Evolutionary conservation across 2,797 vertebrate species (phyloP).

Genomic region (Sitta carolinensis): DNA sequence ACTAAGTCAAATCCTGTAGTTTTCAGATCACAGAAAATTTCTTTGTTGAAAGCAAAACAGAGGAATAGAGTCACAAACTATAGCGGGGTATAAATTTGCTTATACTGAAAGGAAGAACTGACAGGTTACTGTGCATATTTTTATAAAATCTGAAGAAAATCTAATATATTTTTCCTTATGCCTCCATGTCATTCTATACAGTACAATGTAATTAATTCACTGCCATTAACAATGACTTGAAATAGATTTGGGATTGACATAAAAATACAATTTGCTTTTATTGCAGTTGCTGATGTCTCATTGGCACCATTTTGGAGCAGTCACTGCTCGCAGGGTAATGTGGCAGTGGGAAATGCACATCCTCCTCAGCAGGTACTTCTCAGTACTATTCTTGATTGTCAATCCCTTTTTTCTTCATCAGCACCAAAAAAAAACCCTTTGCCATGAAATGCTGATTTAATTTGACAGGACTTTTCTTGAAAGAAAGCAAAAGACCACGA

Average conservation of each 20-base stretch:
- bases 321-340: fast-evolving
- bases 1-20: not conserved
- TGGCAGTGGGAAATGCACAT: not conserved
- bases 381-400: not conserved
- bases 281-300: not conserved
- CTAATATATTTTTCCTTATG: not conserved
- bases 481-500: not conserved
- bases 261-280: not conserved
- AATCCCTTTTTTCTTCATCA: not conserved
- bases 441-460: not conserved
- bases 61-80: not conserved
- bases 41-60: not conserved
- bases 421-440: not conserved
- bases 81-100: fast-evolving
- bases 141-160: not conserved
- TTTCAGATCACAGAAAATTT: not conserved
- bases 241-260: not conserved
- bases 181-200: not conserved
- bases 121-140: not conserved
- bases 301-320: not conserved
- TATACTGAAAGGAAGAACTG: not conserved
- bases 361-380: not conserved
- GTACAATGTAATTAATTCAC: not conserved
- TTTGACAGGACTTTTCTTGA: not conserved
- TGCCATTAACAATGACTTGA: not conserved